Evolutionary conservation across 1,140 invertebrate species (phyloP), one percentile per base, ranked within the genome.

Genomic region (Nixonia krombeini): DNA sequence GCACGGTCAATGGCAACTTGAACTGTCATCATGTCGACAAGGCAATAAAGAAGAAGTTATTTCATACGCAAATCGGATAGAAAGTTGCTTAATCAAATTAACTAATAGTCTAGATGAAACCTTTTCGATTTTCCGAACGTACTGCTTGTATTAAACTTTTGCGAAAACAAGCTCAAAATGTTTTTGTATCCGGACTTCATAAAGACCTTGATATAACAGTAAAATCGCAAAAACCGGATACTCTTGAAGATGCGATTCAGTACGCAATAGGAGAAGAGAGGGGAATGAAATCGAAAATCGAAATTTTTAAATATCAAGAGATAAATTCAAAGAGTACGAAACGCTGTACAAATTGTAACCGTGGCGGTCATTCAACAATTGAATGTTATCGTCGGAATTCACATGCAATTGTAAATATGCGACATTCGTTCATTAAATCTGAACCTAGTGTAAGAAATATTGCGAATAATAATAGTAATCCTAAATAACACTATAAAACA

Each of bases 1-100:
- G 0, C 62, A 65, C 15, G 55, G 47, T 1, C 63, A 66, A 44
- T 59, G 55, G 55, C 63, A 59, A 18, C 21, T 59, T 18, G 63
- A 58, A 44, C 18, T 59, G 1, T 66, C 63, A 6, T 66, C 63
- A 0, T 66, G 55, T 25, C 53, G 40, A 50, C 63, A 66, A 50
- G 38, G 21, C 1, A 29, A 12, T 3, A 52, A 41, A 37, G 47
- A 66, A 44, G 49, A 53, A 10, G 25, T 66, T 3, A 21, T 65
- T 18, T 52, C 62, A 10, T 65, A 51, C 31, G 25, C 47, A 1
- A 26, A 18, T 4, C 44, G 49, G 1, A 31, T 65, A 0, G 61
- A 65, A 40, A 58, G 52, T 49, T 58, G 33, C 12, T 18, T 57
- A 13, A 28, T 65, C 8, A 65, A 65, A 42, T 16, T 65, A 31